These are phyloP conservation scores for Hemichromis elongatus DNA, from an alignment of 2,113 vertebrate species.

Conservation along the genomic window DNA sequence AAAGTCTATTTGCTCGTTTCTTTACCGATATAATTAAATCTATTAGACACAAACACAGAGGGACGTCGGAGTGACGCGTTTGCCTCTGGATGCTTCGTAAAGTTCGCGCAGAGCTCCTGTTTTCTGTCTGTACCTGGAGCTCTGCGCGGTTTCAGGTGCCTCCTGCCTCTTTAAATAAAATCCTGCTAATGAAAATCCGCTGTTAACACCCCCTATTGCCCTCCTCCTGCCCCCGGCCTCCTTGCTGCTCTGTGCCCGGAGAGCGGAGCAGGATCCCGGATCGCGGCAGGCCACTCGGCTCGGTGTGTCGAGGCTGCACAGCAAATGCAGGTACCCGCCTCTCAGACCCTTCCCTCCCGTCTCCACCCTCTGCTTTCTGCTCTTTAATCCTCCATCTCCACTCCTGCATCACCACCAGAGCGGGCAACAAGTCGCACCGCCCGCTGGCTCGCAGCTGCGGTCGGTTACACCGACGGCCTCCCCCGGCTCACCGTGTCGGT, in stretches of 20 bases:
- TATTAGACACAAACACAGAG: background rate
- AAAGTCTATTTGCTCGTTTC: background rate
- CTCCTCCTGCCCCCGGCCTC: background rate
- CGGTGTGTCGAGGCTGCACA: background rate
- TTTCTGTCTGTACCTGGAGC: background rate
- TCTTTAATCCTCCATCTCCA: background rate
- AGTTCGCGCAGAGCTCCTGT: background rate
- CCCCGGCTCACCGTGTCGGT: background rate
- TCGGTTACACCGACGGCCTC: background rate
- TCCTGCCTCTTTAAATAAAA: conserved; percentile 63
- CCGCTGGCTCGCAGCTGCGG: background rate
- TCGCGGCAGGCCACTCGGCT: background rate
- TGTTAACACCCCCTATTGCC: background rate
- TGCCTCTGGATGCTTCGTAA: background rate
- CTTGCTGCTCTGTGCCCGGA: conserved; percentile 5
- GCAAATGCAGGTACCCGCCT: background rate
- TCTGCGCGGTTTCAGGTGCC: background rate
- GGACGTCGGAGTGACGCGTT: background rate
- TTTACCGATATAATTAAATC: background rate
- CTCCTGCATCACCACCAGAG: background rate
- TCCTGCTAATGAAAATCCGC: conserved; percentile 50
- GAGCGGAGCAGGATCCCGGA: conserved; percentile 4
- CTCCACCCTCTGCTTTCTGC: background rate
- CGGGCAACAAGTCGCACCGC: background rate
- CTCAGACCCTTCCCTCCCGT: background rate